Evolutionary conservation across 1,140 invertebrate genomes (phyloP).

Genomic region (Cryptotermes secundus): DNA sequence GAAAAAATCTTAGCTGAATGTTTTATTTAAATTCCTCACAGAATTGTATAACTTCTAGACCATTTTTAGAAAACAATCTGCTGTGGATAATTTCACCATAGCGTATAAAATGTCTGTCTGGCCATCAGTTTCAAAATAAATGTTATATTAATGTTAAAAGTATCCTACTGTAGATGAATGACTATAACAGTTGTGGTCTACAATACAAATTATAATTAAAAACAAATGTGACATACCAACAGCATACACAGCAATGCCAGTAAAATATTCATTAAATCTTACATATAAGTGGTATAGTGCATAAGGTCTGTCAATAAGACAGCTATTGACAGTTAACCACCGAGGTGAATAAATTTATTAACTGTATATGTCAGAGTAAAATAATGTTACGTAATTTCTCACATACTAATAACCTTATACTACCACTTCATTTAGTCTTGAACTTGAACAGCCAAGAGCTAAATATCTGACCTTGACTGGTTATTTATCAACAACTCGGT

Average conservation of each 20-base stretch:
- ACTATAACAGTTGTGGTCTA: too few relatives aligned
- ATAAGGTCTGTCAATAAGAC: not conserved
- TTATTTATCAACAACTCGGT: not conserved
- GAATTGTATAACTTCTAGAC: too few relatives aligned
- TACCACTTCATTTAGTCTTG: not conserved
- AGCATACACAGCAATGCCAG: not conserved
- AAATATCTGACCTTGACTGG: constrained; percentile 1
- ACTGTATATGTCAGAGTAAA: not conserved
- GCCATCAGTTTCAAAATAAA: too few relatives aligned
- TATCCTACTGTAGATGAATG: too few relatives aligned
- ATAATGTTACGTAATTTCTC: not conserved
- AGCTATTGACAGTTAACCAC: not conserved
- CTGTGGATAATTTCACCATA: too few relatives aligned
- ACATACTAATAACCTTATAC: not conserved
- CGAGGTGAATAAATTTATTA: not conserved
- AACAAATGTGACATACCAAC: too few relatives aligned
- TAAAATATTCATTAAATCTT: not conserved
- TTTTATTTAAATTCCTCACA: too few relatives aligned
- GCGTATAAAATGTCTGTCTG: too few relatives aligned
- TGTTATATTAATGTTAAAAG: too few relatives aligned
- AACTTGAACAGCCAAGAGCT: not conserved
- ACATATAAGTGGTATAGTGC: not conserved
- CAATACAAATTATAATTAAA: too few relatives aligned
- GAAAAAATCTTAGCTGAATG: too few relatives aligned
- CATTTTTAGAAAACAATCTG: too few relatives aligned